Percentiles rank a stretch among this genome's conserved stretches.
These are phyloP conservation scores for Euborellia annulipes DNA, from an alignment of 1,140 invertebrate genomes.

Conservation along the genomic window DNA sequence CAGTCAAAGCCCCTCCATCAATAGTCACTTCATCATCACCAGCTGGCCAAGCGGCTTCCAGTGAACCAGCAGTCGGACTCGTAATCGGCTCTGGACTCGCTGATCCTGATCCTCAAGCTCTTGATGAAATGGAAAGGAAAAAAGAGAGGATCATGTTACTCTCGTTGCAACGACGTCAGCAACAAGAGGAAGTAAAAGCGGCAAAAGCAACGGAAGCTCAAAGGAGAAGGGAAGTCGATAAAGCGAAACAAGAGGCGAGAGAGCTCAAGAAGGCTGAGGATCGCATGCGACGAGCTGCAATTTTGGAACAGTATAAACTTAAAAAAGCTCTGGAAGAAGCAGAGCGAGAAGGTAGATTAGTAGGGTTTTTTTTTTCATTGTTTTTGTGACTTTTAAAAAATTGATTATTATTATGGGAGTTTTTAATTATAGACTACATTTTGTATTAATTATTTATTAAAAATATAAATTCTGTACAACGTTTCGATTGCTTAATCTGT, in stretches of 20 bases:
- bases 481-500: not conserved
- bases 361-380: not conserved
- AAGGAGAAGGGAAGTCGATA: slow-evolving; percentile 56
- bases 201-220: slow-evolving; percentile 74
- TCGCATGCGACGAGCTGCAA: slow-evolving; percentile 62
- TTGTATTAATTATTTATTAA: too few relatives aligned
- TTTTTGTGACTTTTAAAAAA: not conserved
- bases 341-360: slow-evolving; percentile 44
- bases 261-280: slow-evolving; percentile 82
- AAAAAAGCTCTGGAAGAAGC: slow-evolving; percentile 88
- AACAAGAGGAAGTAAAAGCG: slow-evolving; percentile 72
- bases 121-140: slow-evolving; percentile 79
- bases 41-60: not conserved
- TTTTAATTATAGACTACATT: too few relatives aligned
- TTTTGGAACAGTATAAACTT: slow-evolving; percentile 86
- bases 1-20: not conserved
- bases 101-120: slow-evolving; percentile 34
- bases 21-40: not conserved
- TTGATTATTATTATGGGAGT: too few relatives aligned
- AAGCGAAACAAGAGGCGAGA: slow-evolving; percentile 69
- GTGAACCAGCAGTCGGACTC: not conserved
- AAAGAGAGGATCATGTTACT: slow-evolving; percentile 77
- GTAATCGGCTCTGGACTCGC: slow-evolving; percentile 1
- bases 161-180: slow-evolving; percentile 70
- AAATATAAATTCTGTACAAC: not conserved